Evolutionary conservation across 1,140 invertebrate species (phyloP).

Genomic region (Monochamus saltuarius): DNA sequence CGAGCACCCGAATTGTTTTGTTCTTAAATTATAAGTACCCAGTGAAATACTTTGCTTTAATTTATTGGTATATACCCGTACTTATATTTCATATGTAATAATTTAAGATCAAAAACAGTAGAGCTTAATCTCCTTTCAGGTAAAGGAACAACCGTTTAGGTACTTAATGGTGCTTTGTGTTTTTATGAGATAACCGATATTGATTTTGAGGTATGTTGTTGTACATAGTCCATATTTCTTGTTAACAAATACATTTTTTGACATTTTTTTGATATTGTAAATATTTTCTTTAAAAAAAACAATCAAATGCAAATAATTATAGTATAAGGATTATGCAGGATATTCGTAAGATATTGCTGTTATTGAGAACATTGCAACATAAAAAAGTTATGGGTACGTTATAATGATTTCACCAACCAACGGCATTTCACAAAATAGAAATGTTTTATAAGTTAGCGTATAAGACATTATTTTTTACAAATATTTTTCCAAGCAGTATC

Average conservation of each 20-base stretch:
- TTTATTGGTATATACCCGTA: background rate
- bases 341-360: background rate
- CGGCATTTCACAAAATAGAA: no score
- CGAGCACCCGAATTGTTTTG: constrained; percentile 16
- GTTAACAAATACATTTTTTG: constrained; percentile 22
- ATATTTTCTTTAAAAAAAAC: background rate
- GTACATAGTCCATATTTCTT: constrained; percentile 34
- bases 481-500: no score
- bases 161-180: constrained; percentile 32
- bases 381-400: background rate
- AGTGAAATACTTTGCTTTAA: constrained; percentile 14
- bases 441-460: no score
- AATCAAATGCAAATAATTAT: constrained; percentile 29
- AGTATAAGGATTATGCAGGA: constrained; percentile 9
- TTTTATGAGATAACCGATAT: constrained; percentile 28
- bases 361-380: background rate
- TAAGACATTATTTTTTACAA: no score
- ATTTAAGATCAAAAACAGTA: constrained; percentile 10
- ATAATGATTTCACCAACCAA: no score
- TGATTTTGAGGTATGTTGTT: constrained; percentile 34
- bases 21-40: constrained; percentile 10
- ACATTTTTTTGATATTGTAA: constrained; percentile 17
- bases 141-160: background rate
- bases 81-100: background rate
- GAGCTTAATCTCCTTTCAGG: background rate